Percentiles rank a stretch among this genome's conserved stretches.
Evolutionary conservation across 2,888 invertebrate genomes (phyloP).

Genomic region (Cabera pusaria): DNA sequence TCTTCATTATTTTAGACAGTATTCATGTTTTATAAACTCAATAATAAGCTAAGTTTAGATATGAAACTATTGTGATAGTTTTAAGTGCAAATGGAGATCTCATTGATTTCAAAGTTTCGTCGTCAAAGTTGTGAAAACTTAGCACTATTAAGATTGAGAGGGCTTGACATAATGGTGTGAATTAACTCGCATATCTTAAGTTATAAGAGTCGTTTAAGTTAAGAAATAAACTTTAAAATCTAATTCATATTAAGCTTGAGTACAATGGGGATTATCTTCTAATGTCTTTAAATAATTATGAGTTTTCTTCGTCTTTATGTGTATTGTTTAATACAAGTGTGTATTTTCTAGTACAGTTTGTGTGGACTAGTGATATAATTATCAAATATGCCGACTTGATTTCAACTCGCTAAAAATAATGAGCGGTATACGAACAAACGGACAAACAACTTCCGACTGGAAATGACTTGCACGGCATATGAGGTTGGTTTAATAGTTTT

Average conservation of each 20-base stretch:
- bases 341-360: no score
- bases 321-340: no score
- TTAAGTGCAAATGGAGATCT: constrained; percentile 25
- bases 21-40: constrained; percentile 28
- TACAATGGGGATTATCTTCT: background rate
- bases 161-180: constrained; percentile 20
- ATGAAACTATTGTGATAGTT: constrained; percentile 21
- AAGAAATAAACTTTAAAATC: constrained; percentile 3
- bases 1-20: constrained; percentile 41
- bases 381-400: no score
- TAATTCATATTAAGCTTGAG: background rate
- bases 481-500: no score
- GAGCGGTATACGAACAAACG: no score
- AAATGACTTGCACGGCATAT: no score
- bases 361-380: no score
- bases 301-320: no score
- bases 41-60: constrained; percentile 28
- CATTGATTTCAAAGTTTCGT: constrained; percentile 24
- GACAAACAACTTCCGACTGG: no score
- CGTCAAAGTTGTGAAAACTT: constrained; percentile 21
- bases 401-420: no score
- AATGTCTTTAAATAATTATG: no score
- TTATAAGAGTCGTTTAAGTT: constrained; percentile 5
- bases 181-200: constrained; percentile 14
- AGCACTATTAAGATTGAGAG: constrained; percentile 18